Evolutionary conservation across 2,888 invertebrate species (phyloP).

Genomic region (Caenorhabditis sinica): DNA sequence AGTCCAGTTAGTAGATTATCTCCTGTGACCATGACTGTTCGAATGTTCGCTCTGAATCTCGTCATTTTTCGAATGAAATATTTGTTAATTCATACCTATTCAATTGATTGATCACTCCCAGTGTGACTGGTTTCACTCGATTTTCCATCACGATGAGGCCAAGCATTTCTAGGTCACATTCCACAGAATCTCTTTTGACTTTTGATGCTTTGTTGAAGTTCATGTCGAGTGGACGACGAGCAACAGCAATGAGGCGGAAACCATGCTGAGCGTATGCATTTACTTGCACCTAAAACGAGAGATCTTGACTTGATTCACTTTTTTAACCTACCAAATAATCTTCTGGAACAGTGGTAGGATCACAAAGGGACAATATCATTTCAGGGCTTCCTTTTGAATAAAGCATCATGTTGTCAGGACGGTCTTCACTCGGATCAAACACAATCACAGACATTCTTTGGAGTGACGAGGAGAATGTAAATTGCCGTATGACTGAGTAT

Average conservation of each 20-base stretch:
- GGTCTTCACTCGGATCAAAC: constrained; percentile 63
- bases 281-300: constrained; percentile 77
- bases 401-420: constrained; percentile 84
- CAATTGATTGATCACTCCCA: constrained; percentile 84
- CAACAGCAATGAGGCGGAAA: constrained; percentile 86
- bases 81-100: constrained; percentile 74
- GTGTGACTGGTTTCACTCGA: constrained; percentile 87
- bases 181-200: constrained; percentile 72
- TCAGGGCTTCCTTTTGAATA: constrained; percentile 85
- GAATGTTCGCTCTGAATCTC: constrained; percentile 89
- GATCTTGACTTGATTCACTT: background rate
- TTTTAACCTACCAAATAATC: constrained; percentile 83
- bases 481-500: constrained; percentile 86
- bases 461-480: constrained; percentile 85
- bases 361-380: constrained; percentile 85
- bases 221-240: constrained; percentile 84
- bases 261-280: constrained; percentile 85
- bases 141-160: constrained; percentile 96
- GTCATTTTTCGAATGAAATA: background rate
- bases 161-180: constrained; percentile 88
- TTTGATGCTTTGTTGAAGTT: constrained; percentile 83
- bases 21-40: constrained; percentile 92
- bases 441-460: constrained; percentile 86
- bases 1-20: constrained; percentile 95
- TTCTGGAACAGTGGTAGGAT: constrained; percentile 85